Percentiles rank a stretch among this genome's conserved stretches.
These are phyloP conservation scores for Cyprinodon tularosa DNA, from an alignment of 2,113 vertebrate species.

Conservation along the genomic window DNA sequence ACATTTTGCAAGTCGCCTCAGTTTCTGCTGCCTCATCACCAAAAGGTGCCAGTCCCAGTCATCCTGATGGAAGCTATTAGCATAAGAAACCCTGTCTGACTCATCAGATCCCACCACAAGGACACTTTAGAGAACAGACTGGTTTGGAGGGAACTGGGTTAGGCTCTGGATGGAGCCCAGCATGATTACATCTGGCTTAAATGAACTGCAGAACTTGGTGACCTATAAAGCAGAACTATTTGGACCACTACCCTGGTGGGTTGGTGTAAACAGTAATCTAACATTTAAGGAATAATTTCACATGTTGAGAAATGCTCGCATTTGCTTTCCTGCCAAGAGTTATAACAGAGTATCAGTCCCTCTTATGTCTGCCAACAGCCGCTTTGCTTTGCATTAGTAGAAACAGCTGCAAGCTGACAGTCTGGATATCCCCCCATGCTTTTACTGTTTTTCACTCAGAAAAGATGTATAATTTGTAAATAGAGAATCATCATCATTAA, in stretches of 20 bases:
- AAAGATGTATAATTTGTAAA: slow-evolving; percentile 1
- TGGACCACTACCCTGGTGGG: slow-evolving; percentile 4
- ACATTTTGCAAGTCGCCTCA: slow-evolving; percentile 64
- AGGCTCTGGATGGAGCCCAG: slow-evolving; percentile 19
- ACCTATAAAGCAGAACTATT: slow-evolving; percentile 45
- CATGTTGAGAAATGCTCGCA: slow-evolving; percentile 6
- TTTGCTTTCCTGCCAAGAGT: not conserved
- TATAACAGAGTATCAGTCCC: not conserved
- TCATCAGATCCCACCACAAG: slow-evolving; percentile 49
- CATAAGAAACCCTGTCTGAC: slow-evolving; percentile 41
- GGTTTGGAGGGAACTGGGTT: slow-evolving; percentile 13
- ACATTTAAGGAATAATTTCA: not conserved
- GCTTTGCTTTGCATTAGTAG: slow-evolving; percentile 6
- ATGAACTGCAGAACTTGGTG: slow-evolving; percentile 40
- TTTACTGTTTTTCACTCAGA: not conserved
- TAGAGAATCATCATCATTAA: too few relatives aligned
- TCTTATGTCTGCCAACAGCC: not conserved
- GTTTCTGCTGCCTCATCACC: slow-evolving; percentile 62
- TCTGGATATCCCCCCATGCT: not conserved
- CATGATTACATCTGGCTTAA: slow-evolving; percentile 29
- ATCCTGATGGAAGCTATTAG: slow-evolving; percentile 68
- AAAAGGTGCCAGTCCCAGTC: slow-evolving; percentile 33
- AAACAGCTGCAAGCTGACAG: slow-evolving; percentile 4
- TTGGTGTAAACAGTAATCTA: slow-evolving; percentile 18
- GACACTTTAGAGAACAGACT: slow-evolving; percentile 32